Conservation (phyloP, 1,140 invertebrate species). For the Dendrolimus kikuchii region DNA sequence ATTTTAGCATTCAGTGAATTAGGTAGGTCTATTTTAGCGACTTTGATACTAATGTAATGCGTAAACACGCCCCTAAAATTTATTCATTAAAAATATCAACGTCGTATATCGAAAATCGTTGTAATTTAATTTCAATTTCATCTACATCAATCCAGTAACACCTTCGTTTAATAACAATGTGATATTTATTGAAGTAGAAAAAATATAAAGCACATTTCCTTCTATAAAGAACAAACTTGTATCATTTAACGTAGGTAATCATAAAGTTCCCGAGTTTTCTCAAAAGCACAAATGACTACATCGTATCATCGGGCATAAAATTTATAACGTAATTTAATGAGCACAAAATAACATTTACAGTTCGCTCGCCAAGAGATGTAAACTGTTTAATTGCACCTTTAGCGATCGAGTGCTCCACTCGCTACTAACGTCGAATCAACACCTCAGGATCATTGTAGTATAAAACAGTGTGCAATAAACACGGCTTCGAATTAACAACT, state of each 20-base stretch:
- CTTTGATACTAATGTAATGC: too few relatives aligned
- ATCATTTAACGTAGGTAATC: conserved; percentile 7
- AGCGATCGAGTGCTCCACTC: conserved; percentile 25
- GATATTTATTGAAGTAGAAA: too few relatives aligned
- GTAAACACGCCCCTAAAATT: too few relatives aligned
- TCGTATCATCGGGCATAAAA: conserved; percentile 44
- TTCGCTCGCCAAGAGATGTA: conserved; percentile 53
- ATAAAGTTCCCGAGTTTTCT: conserved; percentile 32
- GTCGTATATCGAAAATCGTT: too few relatives aligned
- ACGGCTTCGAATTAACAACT: neutral
- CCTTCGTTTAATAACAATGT: too few relatives aligned
- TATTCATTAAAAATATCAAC: too few relatives aligned
- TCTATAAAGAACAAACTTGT: neutral
- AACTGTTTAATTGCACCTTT: conserved; percentile 54
- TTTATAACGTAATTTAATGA: conserved; percentile 65
- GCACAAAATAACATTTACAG: conserved; percentile 59
- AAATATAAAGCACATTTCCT: too few relatives aligned
- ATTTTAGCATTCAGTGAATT: too few relatives aligned
- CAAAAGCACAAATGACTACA: conserved; percentile 40
- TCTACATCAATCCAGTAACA: too few relatives aligned
- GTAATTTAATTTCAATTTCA: too few relatives aligned
- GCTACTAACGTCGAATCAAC: conserved; percentile 42
- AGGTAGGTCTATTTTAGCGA: too few relatives aligned
- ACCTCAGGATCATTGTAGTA: conserved; percentile 27
- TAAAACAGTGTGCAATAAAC: conserved; percentile 14